Evolutionary conservation across 2,797 vertebrate species (phyloP).

Genomic region (Anisognathus igniventris): DNA sequence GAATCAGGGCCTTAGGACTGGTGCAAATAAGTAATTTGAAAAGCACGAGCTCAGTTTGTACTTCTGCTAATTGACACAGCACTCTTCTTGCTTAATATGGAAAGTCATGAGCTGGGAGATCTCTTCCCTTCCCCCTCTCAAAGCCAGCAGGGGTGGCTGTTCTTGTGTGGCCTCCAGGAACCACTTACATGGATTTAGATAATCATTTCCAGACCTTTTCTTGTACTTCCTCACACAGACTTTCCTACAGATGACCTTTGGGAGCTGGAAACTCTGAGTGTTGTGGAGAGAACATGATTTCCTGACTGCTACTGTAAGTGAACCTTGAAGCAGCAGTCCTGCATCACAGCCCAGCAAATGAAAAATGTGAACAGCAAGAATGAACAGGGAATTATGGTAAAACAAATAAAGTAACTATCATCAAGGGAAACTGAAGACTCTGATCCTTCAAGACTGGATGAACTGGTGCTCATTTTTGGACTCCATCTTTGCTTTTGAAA

Average conservation of each 20-base stretch:
- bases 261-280: neutral
- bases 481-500: neutral
- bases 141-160: neutral
- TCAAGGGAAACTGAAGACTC: neutral
- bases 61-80: neutral
- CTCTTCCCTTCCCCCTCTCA: neutral
- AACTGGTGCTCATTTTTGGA: neutral
- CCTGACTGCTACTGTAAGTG: neutral
- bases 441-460: neutral
- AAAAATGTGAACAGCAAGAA: neutral
- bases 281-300: neutral
- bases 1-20: neutral
- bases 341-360: neutral
- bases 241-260: constrained; percentile 23
- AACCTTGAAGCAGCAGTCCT: neutral
- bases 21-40: neutral
- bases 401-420: neutral
- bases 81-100: neutral
- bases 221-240: neutral
- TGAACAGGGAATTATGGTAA: neutral
- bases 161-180: neutral
- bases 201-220: neutral
- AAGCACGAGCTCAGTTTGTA: neutral
- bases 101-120: neutral
- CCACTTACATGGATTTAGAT: neutral